Percentiles rank a stretch among this genome's conserved stretches.
Evolutionary conservation across 2,888 invertebrate genomes (phyloP).

Genomic region (Nipponacmea schrenckii): DNA sequence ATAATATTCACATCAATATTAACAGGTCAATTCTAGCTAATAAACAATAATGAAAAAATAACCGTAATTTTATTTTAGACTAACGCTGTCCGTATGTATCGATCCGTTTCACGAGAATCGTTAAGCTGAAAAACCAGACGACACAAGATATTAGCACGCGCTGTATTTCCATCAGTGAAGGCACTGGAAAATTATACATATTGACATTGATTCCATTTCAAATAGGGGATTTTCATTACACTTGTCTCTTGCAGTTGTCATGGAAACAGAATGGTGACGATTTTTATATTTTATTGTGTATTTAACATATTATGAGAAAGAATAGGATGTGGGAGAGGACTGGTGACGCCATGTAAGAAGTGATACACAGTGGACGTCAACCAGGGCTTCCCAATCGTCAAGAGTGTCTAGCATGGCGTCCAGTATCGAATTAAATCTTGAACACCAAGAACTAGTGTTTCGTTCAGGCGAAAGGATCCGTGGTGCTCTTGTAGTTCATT

Average conservation of each 20-base stretch:
- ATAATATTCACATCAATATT: too few species aligned
- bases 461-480: slow-evolving; percentile 58
- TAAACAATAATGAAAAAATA: too few species aligned
- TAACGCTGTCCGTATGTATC: too few species aligned
- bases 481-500: slow-evolving; percentile 55
- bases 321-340: too few species aligned
- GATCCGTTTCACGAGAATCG: too few species aligned
- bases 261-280: slow-evolving; percentile 7
- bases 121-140: neutral
- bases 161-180: neutral
- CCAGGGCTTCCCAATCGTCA: too few species aligned
- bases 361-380: too few species aligned
- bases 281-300: neutral
- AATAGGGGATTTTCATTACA: neutral
- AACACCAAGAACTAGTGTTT: slow-evolving; percentile 56
- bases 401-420: slow-evolving; percentile 37
- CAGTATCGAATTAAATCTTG: slow-evolving; percentile 53
- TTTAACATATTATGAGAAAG: too few species aligned
- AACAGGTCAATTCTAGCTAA: too few species aligned
- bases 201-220: neutral
- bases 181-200: neutral
- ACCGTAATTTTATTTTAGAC: too few species aligned
- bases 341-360: too few species aligned
- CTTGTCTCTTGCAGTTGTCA: neutral
- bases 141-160: neutral